Conservation (phyloP, 1,140 invertebrate genomes). For the Aricia agestis region DNA sequence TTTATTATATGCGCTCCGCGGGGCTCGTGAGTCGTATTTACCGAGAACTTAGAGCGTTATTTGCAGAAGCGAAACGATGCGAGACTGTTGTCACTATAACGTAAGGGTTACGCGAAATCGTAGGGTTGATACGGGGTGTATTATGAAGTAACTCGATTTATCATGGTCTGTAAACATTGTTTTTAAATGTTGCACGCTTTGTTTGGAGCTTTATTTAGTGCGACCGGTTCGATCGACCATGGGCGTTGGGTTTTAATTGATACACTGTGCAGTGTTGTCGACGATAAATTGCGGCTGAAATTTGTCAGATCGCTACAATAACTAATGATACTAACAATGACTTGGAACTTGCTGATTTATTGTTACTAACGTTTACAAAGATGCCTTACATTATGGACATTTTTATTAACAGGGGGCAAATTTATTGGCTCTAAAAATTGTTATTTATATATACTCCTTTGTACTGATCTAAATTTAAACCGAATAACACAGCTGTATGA, state of each 20-base stretch:
- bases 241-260: constrained; percentile 41
- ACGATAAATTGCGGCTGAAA: constrained; percentile 31
- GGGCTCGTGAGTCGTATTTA: constrained; percentile 14
- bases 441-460: background rate
- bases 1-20: constrained; percentile 10
- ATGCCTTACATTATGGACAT: background rate
- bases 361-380: background rate
- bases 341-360: constrained; percentile 9
- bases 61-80: background rate
- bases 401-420: constrained; percentile 12
- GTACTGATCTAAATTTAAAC: background rate
- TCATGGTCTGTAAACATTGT: constrained; percentile 32
- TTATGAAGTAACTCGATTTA: constrained; percentile 36
- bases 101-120: constrained; percentile 29
- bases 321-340: constrained; percentile 20
- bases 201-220: constrained; percentile 62
- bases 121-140: constrained; percentile 47
- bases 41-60: background rate
- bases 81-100: constrained; percentile 16
- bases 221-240: constrained; percentile 39
- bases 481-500: background rate
- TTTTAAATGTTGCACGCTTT: constrained; percentile 61
- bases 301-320: constrained; percentile 31
- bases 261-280: constrained; percentile 25
- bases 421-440: background rate